Base-by-base conservation (phyloP, 2,888 invertebrate species). In the Protodeltote pygarga region DNA sequence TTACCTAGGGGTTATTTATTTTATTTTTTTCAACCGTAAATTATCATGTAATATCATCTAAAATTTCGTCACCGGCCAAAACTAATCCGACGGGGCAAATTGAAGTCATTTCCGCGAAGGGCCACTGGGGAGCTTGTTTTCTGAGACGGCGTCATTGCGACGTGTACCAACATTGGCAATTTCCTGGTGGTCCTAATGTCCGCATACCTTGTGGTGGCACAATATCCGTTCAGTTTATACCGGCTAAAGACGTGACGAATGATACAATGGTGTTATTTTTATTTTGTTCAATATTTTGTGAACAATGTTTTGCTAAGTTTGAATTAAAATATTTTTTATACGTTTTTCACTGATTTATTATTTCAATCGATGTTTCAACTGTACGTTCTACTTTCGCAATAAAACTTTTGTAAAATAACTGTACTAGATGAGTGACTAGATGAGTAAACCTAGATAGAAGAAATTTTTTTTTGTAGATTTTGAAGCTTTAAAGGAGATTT, bases 31-130 rank as follows among this genome's bases (percentile, higher is more conserved):
- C 37, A 46, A 25, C 35, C 44, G n/a, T 23, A 34, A 40, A 50
- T 52, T 45, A 46, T 52, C 51, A 23, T 29, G 39, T 57, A 57
- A 66, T 47, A 10, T 23, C 52, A 47, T 57, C 66, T 46, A 20
- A 61, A 52, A 65, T 58, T 47, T 34, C 45, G 39, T 66, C 53
- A 46, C 39, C 52, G 4, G 31, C 46, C 40, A 47, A 51, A n/a
- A 51, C 61, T 61, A 67, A 66, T 70, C 53, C 37, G 38, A 31
- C 44, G 38, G 40, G 59, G 40, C 60, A 73, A 73, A 74, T 72
- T 67, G 71, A 40, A 59, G 64, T 70, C 52, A 77, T 77, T 75
- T 75, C 75, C 77, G 52, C 13, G 10, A 20, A 40, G 45, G 38
- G 20, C 17, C 14, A 31, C 29, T 10, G 15, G 33, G 46, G 17